Conservation (phyloP, 2,888 invertebrate species). For the Pediacus dermestoides region DNA sequence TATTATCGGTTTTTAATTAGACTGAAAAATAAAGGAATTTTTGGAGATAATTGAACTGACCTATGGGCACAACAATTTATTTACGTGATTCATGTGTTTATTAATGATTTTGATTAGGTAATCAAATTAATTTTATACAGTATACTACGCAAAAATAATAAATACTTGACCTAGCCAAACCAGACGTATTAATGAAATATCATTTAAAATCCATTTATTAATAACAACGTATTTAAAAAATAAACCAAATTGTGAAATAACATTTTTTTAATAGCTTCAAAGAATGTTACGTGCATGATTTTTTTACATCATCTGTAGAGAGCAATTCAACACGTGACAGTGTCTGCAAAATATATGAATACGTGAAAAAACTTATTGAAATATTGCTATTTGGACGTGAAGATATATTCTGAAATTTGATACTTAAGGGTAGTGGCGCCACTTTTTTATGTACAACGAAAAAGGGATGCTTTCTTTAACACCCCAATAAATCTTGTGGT, state of each 20-base stretch:
- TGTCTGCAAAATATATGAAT: too few species aligned
- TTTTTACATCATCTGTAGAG: too few species aligned
- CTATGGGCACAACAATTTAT: too few species aligned
- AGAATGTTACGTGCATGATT: constrained; percentile 4
- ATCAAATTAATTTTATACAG: constrained; percentile 15
- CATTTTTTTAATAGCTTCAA: constrained; percentile 3
- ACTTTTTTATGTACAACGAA: too few species aligned
- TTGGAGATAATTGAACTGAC: too few species aligned
- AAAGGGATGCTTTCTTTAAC: too few species aligned
- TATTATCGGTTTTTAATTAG: too few species aligned
- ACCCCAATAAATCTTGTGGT: too few species aligned
- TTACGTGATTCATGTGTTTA: constrained; percentile 12
- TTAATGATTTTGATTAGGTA: constrained; percentile 15
- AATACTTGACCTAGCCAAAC: constrained; percentile 4
- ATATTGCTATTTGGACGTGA: too few species aligned
- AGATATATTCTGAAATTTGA: constrained; percentile 29
- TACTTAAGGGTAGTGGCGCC: constrained; percentile 31
- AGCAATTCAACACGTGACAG: too few species aligned
- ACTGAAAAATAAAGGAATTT: too few species aligned
- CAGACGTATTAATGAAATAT: constrained; percentile 6
- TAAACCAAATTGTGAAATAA: not conserved
- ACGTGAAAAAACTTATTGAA: too few species aligned
- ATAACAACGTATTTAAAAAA: constrained; percentile 1
- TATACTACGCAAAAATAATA: constrained; percentile 13
- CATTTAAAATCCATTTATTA: constrained; percentile 3